Evolutionary conservation across 2,797 vertebrate genomes (phyloP), one percentile per base, ranked within the genome.

Genomic region (Enteromius treurensis): DNA sequence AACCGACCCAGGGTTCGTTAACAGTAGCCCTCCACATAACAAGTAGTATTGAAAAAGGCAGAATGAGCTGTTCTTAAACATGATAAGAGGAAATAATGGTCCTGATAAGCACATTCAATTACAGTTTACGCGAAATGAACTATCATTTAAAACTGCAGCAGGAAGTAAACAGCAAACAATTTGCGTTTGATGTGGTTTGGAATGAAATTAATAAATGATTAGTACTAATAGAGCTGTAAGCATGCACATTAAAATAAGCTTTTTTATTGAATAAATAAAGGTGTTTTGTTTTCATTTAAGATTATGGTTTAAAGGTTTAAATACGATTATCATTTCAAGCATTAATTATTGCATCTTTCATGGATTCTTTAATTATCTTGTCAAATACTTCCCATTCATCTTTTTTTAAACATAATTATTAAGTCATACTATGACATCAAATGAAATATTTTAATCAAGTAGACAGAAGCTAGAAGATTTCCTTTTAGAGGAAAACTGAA

Each of bases 21-120:
- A 77, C 55, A 45, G 82, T 51, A 60, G 37, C 42, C 40, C 51
- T 86, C 3, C 10, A 69, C 0, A 15, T 32, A 53, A 77, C 51
- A 64, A 53, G 5, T 32, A 55, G 53, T 19, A 26, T 51, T 45
- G 77, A 81, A 81, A 85, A 40, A 13, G 67, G 34, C 65, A 32
- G 62, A 77, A 69, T 68, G 49, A 69, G 73, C 17, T 55, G 49
- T 77, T 71, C 75, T 40, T 70, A 40, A 82, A 84, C 62, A 49
- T 19, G 55, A 79, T 29, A 51, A 26, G 53, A 78, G 32, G 49
- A 77, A 62, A 51, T 60, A 51, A 75, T 14, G 17, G 17, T 37
- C 6, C 67, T 79, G 65, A 69, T 53, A 53, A 86, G 55, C 73
- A 68, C 26, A n/a, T 70, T 21, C 55, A 10, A 60, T 82, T 79